Percentiles rank a stretch among this genome's conserved stretches.
phyloP scores from a whole-genome alignment of 92 coral and sea anemone genomes.

The Epizoanthus ramosus region DNA sequence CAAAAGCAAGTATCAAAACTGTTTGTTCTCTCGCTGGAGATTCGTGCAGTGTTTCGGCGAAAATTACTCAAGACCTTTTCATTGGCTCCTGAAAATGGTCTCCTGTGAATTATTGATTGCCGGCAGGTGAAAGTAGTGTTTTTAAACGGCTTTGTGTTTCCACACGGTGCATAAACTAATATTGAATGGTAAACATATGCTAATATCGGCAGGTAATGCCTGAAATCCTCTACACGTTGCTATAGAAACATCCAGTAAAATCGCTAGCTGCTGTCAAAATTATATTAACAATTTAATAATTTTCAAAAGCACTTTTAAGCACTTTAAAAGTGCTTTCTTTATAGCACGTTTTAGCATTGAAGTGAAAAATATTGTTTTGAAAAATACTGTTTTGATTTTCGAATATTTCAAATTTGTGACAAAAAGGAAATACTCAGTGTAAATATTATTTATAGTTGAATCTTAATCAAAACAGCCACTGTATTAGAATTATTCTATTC shows the following conservation, averaged over 20 bases:
- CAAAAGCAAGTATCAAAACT: constrained; percentile 18
- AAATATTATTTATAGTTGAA: too few relatives aligned
- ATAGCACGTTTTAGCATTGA: too few relatives aligned
- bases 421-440: too few relatives aligned
- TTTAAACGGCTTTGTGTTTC: constrained; percentile 15
- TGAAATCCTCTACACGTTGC: background rate
- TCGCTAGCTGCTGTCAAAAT: too few relatives aligned
- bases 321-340: too few relatives aligned
- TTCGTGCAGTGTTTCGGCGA: constrained; percentile 3
- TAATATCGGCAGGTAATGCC: constrained; percentile 14
- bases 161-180: background rate
- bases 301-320: too few relatives aligned
- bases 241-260: background rate
- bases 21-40: constrained; percentile 24
- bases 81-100: constrained; percentile 2
- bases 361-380: too few relatives aligned
- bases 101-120: constrained; percentile 18
- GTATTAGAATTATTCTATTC: too few relatives aligned
- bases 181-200: constrained; percentile 14
- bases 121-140: constrained; percentile 15
- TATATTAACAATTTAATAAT: too few relatives aligned
- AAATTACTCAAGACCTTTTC: constrained; percentile 8
- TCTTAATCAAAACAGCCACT: too few relatives aligned
- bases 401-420: too few relatives aligned
- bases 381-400: too few relatives aligned